Evolutionary conservation across 2,888 invertebrate species (phyloP).

Genomic region (Drosophila austrosaltans): DNA sequence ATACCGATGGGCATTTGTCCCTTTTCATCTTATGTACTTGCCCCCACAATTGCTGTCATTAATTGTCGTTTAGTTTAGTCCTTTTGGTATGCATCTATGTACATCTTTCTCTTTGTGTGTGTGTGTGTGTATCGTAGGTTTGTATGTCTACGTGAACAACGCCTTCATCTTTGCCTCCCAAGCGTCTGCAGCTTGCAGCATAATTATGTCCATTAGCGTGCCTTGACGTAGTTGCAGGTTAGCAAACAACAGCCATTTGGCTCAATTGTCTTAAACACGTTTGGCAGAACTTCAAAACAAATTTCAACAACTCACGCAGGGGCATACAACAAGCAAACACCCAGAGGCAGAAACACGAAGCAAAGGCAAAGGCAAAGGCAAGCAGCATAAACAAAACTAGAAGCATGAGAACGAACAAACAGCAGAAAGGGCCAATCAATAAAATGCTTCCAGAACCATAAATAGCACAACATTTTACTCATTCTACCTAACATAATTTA

Average conservation of each 20-base stretch:
- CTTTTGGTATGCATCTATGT: no score
- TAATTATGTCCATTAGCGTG: conserved; percentile 69
- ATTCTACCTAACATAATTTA: conserved; percentile 48
- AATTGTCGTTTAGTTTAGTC: not conserved
- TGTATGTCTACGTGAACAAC: not conserved
- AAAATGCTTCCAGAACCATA: conserved; percentile 4
- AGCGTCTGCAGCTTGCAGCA: conserved; percentile 36
- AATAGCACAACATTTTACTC: conserved; percentile 13
- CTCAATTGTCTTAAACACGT: conserved; percentile 63
- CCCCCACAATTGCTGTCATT: not conserved
- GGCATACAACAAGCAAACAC: conserved; percentile 13
- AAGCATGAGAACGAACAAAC: not conserved
- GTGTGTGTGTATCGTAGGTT: not conserved
- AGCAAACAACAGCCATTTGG: conserved; percentile 41
- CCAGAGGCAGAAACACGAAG: conserved; percentile 7
- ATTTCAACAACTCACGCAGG: conserved; percentile 53
- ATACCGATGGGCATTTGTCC: not conserved
- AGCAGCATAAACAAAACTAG: not conserved
- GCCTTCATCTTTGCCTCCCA: conserved; percentile 4
- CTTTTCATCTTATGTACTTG: not conserved
- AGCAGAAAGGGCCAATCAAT: conserved; percentile 10
- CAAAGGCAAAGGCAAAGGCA: not conserved
- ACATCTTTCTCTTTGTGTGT: not conserved
- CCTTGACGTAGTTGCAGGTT: conserved; percentile 51
- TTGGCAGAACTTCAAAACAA: conserved; percentile 53